phyloP scores from a whole-genome alignment of 2,888 invertebrate genomes.

The Pharmacophagus antenor region DNA sequence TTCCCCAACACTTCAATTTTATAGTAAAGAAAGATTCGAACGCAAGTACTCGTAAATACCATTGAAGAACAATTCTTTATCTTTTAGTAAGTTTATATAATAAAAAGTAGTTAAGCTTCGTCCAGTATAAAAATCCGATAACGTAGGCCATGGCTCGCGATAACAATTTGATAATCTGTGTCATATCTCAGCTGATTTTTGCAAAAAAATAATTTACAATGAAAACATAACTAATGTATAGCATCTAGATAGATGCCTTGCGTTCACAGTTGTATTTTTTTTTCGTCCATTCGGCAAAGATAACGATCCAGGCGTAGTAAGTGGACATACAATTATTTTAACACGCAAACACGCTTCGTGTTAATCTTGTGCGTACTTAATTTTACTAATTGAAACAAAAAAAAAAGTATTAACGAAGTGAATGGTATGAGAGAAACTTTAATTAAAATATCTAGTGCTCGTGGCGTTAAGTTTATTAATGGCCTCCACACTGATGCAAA shows the following conservation, averaged over 20 bases:
- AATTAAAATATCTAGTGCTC: slow-evolving; percentile 51
- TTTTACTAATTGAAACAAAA: slow-evolving; percentile 53
- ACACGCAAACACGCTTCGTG: slow-evolving; percentile 43
- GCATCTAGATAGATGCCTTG: not conserved
- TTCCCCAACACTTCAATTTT: no score
- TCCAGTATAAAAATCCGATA: no score
- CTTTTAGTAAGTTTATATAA: no score
- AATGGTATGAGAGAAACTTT: slow-evolving; percentile 56
- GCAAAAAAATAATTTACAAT: not conserved
- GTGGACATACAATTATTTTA: slow-evolving; percentile 30
- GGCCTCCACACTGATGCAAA: slow-evolving; percentile 20
- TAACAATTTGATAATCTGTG: no score
- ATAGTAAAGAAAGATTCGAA: no score
- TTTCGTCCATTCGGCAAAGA: slow-evolving; percentile 23
- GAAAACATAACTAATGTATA: not conserved
- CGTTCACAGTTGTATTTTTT: slow-evolving; percentile 15
- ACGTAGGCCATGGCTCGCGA: no score
- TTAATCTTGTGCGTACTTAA: slow-evolving; percentile 36
- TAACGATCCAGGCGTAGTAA: slow-evolving; percentile 16
- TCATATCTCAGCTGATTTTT: not conserved
- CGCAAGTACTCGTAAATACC: no score
- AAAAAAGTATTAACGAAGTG: no score
- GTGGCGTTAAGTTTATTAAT: slow-evolving; percentile 26
- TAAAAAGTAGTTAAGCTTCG: no score
- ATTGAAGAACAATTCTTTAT: no score